Evolutionary conservation across 2,888 invertebrate species (phyloP), one percentile per base, ranked within the genome.

Genomic region (Melinaea menophilus): DNA sequence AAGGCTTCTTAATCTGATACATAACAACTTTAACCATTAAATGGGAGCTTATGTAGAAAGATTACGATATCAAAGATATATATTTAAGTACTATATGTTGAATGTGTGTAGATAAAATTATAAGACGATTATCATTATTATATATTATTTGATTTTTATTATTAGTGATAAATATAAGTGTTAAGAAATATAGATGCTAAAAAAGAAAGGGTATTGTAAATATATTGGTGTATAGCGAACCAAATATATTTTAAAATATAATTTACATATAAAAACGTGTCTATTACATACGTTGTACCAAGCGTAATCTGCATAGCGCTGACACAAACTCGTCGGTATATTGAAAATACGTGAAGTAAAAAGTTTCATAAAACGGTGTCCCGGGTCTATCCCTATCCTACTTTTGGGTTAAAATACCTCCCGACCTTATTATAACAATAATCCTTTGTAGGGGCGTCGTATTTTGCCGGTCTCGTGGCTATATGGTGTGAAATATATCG

Each of bases 361-460:
- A 68, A 62, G 12, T 11, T 56, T 54, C 54, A 59, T 67, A 58
- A 59, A 55, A 59, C 58, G 55, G 56, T 61, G 58, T 56, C 59
- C 61, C n/a, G n/a, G n/a, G n/a, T 58, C 61, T 46, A 61, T 22
- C 58, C 60, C 62, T 59, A 63, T 61, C 56, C 63, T 62, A 65
- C n/a, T 65, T 65, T 56, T 59, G 46, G 57, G 61, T 63, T 65
- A 56, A 67, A 65, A 67, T 65, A 67, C 65, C 61, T 35, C 65
- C 65, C 48, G 64, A 65, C 64, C 60, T 62, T 65, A 63, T 56
- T 47, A 56, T 22, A 59, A 66, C 63, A 66, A 66, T 66, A 54
- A n/a, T 12, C 34, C 55, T 48, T 57, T 33, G 35, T 35, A 31
- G 59, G 34, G 56, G 13, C 22, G 35, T 3, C 13, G 46, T 55